Percentiles rank a stretch among this genome's conserved stretches.
Conservation (phyloP, 2,113 vertebrate species). For the Neomonachus schauinslandi region DNA sequence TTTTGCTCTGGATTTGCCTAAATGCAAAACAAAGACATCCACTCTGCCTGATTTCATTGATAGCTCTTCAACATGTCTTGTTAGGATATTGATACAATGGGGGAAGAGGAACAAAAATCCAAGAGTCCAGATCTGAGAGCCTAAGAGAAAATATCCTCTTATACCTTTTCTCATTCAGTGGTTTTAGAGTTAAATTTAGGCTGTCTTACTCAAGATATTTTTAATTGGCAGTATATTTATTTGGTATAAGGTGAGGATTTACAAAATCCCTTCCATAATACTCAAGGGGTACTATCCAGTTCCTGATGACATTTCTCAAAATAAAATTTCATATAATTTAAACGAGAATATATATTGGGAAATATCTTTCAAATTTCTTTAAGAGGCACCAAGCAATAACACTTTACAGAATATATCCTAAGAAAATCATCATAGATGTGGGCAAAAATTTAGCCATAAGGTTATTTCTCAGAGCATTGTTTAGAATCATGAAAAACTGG, state of each 20-base stretch:
- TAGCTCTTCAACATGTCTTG: not conserved
- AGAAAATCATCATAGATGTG: not conserved
- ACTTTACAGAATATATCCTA: not conserved
- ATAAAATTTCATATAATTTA: slow-evolving; percentile 33
- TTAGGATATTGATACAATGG: not conserved
- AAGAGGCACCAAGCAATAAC: not conserved
- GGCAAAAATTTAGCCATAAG: not conserved
- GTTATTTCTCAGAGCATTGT: not conserved
- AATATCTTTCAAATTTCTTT: not conserved
- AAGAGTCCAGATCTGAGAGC: not conserved
- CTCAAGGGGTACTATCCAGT: not conserved
- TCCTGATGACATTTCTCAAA: not conserved
- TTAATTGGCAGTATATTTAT: slow-evolving; percentile 12
- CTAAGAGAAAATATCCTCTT: not conserved
- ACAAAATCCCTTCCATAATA: slow-evolving; percentile 9
- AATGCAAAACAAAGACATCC: slow-evolving; percentile 14
- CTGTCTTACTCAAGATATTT: not conserved
- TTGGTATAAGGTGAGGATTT: not conserved
- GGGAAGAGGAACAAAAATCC: not conserved
- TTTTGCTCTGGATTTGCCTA: not conserved
- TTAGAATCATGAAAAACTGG: not conserved
- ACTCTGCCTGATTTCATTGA: not conserved
- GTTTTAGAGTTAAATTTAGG: not conserved
- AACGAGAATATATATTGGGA: not conserved
- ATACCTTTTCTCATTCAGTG: not conserved